Conservation (phyloP, 2,888 invertebrate species). For the Andrena haemorrhoa region DNA sequence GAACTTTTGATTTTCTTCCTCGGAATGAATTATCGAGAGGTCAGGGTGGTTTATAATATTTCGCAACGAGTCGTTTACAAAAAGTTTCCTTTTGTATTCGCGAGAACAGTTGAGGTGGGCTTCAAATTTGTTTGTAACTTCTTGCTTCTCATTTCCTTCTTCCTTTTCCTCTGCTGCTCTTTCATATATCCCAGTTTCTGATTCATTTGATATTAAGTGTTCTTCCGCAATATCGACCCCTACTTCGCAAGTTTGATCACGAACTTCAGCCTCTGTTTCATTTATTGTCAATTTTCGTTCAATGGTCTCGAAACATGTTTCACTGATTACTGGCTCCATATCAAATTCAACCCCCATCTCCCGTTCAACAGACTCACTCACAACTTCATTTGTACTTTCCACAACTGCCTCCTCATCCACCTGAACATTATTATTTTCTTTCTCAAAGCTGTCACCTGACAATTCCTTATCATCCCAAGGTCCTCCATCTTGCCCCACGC, state of each 20-base stretch:
- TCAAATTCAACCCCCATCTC: background rate
- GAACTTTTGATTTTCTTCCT: constrained; percentile 44
- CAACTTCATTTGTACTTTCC: background rate
- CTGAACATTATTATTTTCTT: background rate
- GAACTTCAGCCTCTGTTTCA: background rate
- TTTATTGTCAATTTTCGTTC: constrained; percentile 11
- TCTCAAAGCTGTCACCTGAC: background rate
- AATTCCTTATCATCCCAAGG: background rate
- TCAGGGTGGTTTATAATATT: constrained; percentile 51
- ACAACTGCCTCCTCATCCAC: background rate
- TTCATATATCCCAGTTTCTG: background rate
- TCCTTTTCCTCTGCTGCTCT: background rate
- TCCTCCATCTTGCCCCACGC: background rate
- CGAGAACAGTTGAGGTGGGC: background rate
- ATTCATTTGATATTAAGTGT: background rate
- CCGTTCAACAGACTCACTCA: background rate
- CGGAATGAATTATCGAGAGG: constrained; percentile 26
- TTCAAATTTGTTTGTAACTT: background rate
- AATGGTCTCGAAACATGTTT: background rate
- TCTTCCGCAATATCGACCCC: background rate
- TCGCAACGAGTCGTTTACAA: constrained; percentile 60
- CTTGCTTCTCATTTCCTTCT: background rate
- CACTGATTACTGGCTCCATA: background rate
- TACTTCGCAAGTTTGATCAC: background rate
- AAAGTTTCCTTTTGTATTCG: constrained; percentile 41